These are phyloP conservation scores for Pipistrellus kuhlii DNA, from an alignment of 2,797 vertebrate species.

Conservation along the genomic window DNA sequence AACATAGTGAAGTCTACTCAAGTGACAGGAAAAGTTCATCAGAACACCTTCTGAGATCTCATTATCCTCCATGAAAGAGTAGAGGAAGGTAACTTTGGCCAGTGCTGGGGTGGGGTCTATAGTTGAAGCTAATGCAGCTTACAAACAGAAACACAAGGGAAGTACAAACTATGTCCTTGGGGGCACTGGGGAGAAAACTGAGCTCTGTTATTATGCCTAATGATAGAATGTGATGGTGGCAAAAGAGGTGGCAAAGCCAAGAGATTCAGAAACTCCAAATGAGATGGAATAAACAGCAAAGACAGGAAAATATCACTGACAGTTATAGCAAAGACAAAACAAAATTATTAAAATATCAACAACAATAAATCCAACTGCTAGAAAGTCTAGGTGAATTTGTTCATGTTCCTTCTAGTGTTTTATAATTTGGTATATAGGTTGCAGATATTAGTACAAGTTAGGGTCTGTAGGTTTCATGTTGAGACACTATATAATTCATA, in stretches of 20 bases:
- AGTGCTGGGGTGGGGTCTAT: too few relatives aligned
- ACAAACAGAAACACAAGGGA: neutral
- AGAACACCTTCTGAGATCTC: neutral
- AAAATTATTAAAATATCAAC: neutral
- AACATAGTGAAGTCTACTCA: constrained; percentile 35
- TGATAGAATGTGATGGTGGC: neutral
- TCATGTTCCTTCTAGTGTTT: neutral
- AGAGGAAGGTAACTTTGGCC: neutral
- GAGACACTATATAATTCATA: neutral
- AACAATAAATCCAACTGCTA: neutral
- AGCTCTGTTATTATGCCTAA: neutral
- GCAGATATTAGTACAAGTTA: neutral
- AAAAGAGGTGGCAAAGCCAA: neutral
- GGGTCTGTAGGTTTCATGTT: neutral
- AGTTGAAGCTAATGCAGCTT: neutral
- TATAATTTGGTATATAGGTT: neutral
- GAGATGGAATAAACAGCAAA: neutral
- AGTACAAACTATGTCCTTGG: neutral
- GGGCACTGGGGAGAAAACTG: neutral
- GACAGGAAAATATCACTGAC: neutral
- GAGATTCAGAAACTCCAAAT: neutral
- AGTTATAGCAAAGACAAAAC: neutral
- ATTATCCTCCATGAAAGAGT: neutral
- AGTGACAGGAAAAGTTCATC: neutral
- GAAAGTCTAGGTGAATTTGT: neutral